Base-by-base conservation (phyloP, 2,888 invertebrate species). In the Agrochola lota region DNA sequence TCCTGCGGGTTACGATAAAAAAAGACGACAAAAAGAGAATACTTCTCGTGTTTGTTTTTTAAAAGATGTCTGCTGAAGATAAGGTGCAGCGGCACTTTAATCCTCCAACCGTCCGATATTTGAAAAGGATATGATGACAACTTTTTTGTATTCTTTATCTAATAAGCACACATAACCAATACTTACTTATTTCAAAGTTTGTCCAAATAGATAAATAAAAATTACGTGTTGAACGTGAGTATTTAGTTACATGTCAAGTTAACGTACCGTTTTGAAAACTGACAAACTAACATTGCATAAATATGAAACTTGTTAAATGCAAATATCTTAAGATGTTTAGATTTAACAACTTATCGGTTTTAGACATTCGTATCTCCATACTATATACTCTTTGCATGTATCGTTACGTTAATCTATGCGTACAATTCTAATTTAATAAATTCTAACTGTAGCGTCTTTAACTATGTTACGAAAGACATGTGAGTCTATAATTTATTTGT, bases 61-160 rank as follows among this genome's bases (percentile, higher is more conserved):
- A 96, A 96, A 96, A 96, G 96, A 96, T 96, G 96, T 96, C 96
- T 96, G 95, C 94, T 92, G 91, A 88, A 95, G 96, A 96, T 96
- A 96, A 96, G 94, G 93, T 92, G 91, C 91, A 94, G 96, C 96
- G 96, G 96, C 96, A 94, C 96, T 96, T 96, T 96, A 96, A 96
- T 96, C 96, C 96, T 94, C 93, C 91, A 92, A 93, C 94, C 95
- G 95, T 94, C 94, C 95, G 96, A 96, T 96, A 96, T 96, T 96
- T 96, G 95, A 96, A 96, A 96, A 96, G 96, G 96, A 96, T 96
- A 95, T 95, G 96, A 96, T 96, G 96, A 96, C 96, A 96, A 95
- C 93, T 95, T 95, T 95, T 96, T 95, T 95, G 94, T 95, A 91
- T 91, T 91, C 92, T 94, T 95, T 95, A 95, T 95, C 95, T 95